phyloP scores from a whole-genome alignment of 1,140 invertebrate genomes.

The Hyles vespertilio region DNA sequence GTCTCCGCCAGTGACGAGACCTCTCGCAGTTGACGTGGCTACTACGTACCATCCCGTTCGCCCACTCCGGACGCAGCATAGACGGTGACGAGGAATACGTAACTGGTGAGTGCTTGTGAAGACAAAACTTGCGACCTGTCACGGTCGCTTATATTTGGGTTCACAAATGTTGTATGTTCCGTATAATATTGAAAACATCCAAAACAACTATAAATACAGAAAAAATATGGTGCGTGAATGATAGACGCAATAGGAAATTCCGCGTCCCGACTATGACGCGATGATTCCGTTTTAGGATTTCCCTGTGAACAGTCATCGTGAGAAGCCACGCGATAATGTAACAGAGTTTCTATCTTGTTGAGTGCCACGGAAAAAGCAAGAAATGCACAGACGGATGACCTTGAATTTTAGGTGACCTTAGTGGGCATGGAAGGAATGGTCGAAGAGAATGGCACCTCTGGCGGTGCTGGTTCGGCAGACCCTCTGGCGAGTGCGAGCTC shows the following conservation, averaged over 20 bases:
- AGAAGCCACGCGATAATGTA: slow-evolving; percentile 30
- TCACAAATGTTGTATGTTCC: slow-evolving; percentile 53
- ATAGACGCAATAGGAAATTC: slow-evolving; percentile 68
- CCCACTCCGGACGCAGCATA: slow-evolving; percentile 94
- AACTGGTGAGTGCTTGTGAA: slow-evolving; percentile 90
- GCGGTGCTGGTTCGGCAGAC: slow-evolving; percentile 80
- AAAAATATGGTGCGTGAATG: slow-evolving; percentile 58
- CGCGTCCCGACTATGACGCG: slow-evolving; percentile 53
- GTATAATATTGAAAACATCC: slow-evolving; percentile 32
- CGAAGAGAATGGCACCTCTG: slow-evolving; percentile 87
- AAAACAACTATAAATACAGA: slow-evolving; percentile 12
- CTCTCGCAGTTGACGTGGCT: slow-evolving; percentile 95
- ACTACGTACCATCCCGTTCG: slow-evolving; percentile 93
- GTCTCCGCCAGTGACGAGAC: slow-evolving; percentile 90
- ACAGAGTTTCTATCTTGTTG: slow-evolving; percentile 34
- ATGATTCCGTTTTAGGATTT: slow-evolving; percentile 65
- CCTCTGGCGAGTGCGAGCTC: slow-evolving; percentile 77
- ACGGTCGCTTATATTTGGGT: slow-evolving; percentile 74
- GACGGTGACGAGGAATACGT: slow-evolving; percentile 95
- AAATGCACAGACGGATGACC: slow-evolving; percentile 67
- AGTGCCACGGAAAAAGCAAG: slow-evolving; percentile 41
- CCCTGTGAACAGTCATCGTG: slow-evolving; percentile 42
- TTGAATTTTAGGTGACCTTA: slow-evolving; percentile 74
- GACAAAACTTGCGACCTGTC: slow-evolving; percentile 82
- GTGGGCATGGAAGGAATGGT: slow-evolving; percentile 89